Percentiles rank a stretch among this genome's conserved stretches.
phyloP scores from a whole-genome alignment of 2,113 vertebrate species.

The Hylia prasina region DNA sequence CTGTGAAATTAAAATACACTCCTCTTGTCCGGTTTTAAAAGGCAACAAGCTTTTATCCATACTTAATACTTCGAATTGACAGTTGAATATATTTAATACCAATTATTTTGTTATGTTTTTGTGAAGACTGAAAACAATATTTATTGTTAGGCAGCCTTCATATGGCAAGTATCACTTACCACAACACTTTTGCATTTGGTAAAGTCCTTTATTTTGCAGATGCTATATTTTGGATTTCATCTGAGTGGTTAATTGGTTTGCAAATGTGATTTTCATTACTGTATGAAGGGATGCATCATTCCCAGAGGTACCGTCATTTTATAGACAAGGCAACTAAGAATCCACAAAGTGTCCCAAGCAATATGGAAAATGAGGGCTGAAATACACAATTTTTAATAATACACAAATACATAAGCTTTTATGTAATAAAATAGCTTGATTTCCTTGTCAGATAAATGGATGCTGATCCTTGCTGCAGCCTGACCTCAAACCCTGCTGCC shows the following conservation, averaged over 20 bases:
- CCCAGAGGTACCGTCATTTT: not conserved
- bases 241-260: not conserved
- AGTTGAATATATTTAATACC: not conserved
- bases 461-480: not conserved
- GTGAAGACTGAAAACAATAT: not conserved
- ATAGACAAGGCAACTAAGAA: not conserved
- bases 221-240: not conserved
- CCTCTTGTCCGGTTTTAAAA: not conserved
- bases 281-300: not conserved
- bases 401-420: not conserved
- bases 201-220: not conserved
- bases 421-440: not conserved
- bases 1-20: not conserved
- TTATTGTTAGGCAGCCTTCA: not conserved
- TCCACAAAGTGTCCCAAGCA: accelerated
- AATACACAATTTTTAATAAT: not conserved
- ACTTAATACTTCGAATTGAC: not conserved
- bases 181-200: not conserved
- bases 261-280: not conserved
- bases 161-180: not conserved
- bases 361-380: not conserved
- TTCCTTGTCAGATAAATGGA: not conserved
- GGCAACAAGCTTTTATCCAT: not conserved
- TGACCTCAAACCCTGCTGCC: not conserved
- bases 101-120: not conserved